Evolutionary conservation across 2,797 vertebrate genomes (phyloP), one percentile per base, ranked within the genome.

Genomic region (Sternarchorhynchus goeldii): DNA sequence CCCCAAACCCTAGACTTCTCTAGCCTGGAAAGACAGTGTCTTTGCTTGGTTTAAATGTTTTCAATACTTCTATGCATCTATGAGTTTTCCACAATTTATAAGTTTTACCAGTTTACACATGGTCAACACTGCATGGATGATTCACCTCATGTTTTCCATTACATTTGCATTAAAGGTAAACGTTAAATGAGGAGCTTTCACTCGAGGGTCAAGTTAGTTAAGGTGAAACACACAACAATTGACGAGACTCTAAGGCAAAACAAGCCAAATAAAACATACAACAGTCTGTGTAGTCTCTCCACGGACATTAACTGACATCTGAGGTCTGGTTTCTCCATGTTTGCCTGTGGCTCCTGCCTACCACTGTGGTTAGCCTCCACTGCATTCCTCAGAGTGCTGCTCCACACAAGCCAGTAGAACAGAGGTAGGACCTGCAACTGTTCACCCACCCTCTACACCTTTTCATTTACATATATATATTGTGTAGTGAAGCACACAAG

Each of bases 301-400:
- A 53, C 5, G 59, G 60, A 50, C 60, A 57, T 39, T 31, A 45
- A 25, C 57, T 73, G 21, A 3, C 25, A 73, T 25, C 57, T 80
- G 20, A 63, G 32, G 14, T 21, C 21, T 73, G 62, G 8, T 79
- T 81, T 78, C 89, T 90, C 91, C 92, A 78, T 87, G 84, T 72
- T 85, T 82, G 36, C 92, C 92, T 80, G 87, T 86, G 88, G 73
- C 81, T 91, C 93, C 93, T 88, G 85, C 84, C 70, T 76, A 57
- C 32, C 41, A 41, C 71, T 78, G 75, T 59, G 70, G 50, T 76
- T 50, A 29, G 18, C 21, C 65, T 12, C 31, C 39, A 5, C 20
- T 77, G 36, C 63, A 80, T 83, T 80, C 68, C 74, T 80, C 59
- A 64, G 25, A 25, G 25, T 25, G 20, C 67, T 75, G 41, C 20